Base-by-base conservation (phyloP, 2,797 vertebrate genomes). In the Mareca strepera region DNA sequence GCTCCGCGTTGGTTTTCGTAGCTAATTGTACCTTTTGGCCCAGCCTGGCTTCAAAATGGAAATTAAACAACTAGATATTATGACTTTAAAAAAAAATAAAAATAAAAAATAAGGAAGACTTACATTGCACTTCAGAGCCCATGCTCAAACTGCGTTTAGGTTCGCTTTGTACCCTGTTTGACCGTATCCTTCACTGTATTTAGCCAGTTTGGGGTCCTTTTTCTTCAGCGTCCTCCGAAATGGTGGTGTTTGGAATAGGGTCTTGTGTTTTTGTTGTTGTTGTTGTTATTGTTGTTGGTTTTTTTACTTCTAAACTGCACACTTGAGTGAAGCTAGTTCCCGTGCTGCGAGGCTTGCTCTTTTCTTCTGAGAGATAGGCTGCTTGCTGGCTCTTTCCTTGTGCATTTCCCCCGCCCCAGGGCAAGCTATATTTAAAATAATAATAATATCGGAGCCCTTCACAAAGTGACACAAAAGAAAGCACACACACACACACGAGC, bases 251-350 rank as follows among this genome's bases (percentile, higher is more conserved):
- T 86, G 63, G 93, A 95, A 88, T 72, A 96, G 89, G 87, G 81
- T 93, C 91, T 76, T 74, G 94, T 31, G 3, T n/a, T 37, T 37
- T 68, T 28, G 3, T 12, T 52, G 26, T 37, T 53, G 46, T 25
- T 48, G 22, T 13, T 48, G 20, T 43, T 43, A 9, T 43, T 43
- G 22, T 70, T 46, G 11, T 22, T 46, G 21, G 60, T 95, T 95
- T 92, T 80, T 89, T 95, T 93, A 97, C 92, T 98, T 97, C 92
- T 93, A 95, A 97, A 96, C 92, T 93, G 97, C 95, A 90, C 58
- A 75, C 59, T 80, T 84, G 93, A 89, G 88, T 86, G 79, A 78
- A 97, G 95, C 63, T 90, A 67, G 95, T 87, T 85, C 90, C 94
- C 89, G 96, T 76, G 58, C 87, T 84, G 96, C 1, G 28, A 87